Evolutionary conservation across 2,797 vertebrate species (phyloP), one percentile per base, ranked within the genome.

Genomic region (Champsocephalus esox): DNA sequence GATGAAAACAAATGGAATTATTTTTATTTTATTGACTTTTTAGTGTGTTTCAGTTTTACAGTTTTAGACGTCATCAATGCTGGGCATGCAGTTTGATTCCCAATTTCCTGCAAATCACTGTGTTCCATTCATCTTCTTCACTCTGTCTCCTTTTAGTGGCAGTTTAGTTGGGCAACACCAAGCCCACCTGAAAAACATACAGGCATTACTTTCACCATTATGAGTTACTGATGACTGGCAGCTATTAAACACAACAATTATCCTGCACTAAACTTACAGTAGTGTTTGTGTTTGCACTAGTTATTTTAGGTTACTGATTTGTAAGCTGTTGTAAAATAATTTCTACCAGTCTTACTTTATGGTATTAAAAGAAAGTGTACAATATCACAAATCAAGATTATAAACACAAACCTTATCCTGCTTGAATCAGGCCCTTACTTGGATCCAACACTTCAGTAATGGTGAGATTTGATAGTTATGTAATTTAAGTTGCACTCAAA

Each of bases 91-190:
- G 55, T 69, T 74, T 57, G 69, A 43, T 28, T 24, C 78, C 72
- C 46, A 28, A 17, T 38, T 5, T 58, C 61, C 28, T 46, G 69
- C 10, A 43, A n/a, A 4, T 60, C 70, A 12, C 46, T 50, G 5
- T 9, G 14, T 0, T 60, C 14, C 7, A 9, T 57, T 61, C 12
- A 17, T 65, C n/a, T 32, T 64, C 52, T 43, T 7, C 5, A 1
- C 21, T 28, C 38, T 1, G 1, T 34, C 57, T 6, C 73, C 69
- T 55, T 58, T 44, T 49, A 43, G 21, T 13, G 38, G 48, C 62
- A 73, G 14, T 24, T 90, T 69, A 94, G 73, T 74, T 90, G 34
- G 90, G 85, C 8, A 92, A 66, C 86, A 92, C 55, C 55, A 93
- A 72, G 28, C 85, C 87, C 48, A 94, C 85, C 93, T 94, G 89